Percentiles rank a stretch among this genome's conserved stretches.
Conservation (phyloP, 2,888 invertebrate species). For the Serripes groenlandicus region DNA sequence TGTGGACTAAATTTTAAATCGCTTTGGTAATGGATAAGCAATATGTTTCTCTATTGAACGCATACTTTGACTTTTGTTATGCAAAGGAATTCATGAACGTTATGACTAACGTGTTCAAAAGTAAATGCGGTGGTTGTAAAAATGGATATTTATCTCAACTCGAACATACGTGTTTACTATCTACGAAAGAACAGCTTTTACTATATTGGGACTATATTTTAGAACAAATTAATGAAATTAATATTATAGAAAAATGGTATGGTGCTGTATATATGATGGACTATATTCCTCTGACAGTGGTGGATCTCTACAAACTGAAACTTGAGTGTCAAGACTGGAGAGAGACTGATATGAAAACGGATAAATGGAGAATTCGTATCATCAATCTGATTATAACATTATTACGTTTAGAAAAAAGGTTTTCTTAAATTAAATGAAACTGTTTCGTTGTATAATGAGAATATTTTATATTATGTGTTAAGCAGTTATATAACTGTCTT, state of each 20-base stretch:
- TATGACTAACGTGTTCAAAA: slow-evolving; percentile 10
- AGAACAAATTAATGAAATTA: slow-evolving; percentile 4
- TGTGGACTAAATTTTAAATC: neutral
- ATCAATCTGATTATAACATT: slow-evolving; percentile 9
- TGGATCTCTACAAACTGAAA: slow-evolving; percentile 17
- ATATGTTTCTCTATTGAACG: neutral
- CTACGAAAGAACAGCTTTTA: slow-evolving; percentile 17
- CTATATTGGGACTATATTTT: slow-evolving; percentile 23
- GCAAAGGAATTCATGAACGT: neutral
- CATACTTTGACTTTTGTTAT: slow-evolving; percentile 25
- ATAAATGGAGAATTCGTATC: neutral
- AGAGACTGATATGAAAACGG: slow-evolving; percentile 19
- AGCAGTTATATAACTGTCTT: too few relatives aligned
- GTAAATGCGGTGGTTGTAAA: slow-evolving; percentile 20
- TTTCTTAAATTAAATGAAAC: neutral
- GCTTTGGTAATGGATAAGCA: slow-evolving; percentile 3
- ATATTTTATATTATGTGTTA: neutral
- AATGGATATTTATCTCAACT: slow-evolving; percentile 12
- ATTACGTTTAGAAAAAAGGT: slow-evolving; percentile 8
- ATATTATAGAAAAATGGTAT: slow-evolving; percentile 18
- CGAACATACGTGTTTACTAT: slow-evolving; percentile 5
- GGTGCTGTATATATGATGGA: neutral
- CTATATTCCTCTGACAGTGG: neutral
- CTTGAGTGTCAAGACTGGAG: slow-evolving; percentile 18
- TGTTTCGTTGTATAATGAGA: too few relatives aligned